Conservation (phyloP, 2,888 invertebrate species). For the Acleris emargana region DNA sequence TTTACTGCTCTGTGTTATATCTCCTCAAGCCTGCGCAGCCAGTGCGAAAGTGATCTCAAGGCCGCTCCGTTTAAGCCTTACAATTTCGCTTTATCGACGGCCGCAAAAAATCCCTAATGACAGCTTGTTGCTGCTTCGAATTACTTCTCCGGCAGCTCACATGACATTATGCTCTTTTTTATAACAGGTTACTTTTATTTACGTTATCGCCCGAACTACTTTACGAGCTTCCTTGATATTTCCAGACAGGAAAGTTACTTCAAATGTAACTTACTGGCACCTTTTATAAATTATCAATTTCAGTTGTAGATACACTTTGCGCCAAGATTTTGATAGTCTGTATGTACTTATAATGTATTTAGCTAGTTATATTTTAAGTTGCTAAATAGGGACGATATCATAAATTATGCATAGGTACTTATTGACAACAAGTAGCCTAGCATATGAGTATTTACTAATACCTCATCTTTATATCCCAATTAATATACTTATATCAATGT, state of each 20-base stretch:
- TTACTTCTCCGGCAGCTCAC: conserved; percentile 14
- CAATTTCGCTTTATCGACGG: conserved; percentile 65
- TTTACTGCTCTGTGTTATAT: conserved; percentile 49
- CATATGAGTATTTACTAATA: too few species aligned
- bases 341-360: too few species aligned
- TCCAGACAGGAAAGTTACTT: neutral
- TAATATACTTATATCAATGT: too few species aligned
- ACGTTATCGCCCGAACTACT: conserved; percentile 11
- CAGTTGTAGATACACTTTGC: neutral
- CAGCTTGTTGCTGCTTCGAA: conserved; percentile 37
- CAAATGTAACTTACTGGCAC: neutral
- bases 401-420: too few species aligned
- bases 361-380: too few species aligned
- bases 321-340: too few species aligned
- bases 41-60: conserved; percentile 72
- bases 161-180: conserved; percentile 13
- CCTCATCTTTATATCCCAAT: too few species aligned
- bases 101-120: conserved; percentile 50
- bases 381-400: too few species aligned
- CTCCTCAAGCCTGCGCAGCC: conserved; percentile 52
- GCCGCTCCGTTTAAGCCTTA: conserved; percentile 62
- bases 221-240: conserved; percentile 17
- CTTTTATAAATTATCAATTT: neutral
- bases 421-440: too few species aligned
- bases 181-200: conserved; percentile 19